A percentile compares a stretch with the other conserved stretches of the same genome.
phyloP scores from a whole-genome alignment of 2,797 vertebrate genomes.

The Poeciliopsis turneri region DNA sequence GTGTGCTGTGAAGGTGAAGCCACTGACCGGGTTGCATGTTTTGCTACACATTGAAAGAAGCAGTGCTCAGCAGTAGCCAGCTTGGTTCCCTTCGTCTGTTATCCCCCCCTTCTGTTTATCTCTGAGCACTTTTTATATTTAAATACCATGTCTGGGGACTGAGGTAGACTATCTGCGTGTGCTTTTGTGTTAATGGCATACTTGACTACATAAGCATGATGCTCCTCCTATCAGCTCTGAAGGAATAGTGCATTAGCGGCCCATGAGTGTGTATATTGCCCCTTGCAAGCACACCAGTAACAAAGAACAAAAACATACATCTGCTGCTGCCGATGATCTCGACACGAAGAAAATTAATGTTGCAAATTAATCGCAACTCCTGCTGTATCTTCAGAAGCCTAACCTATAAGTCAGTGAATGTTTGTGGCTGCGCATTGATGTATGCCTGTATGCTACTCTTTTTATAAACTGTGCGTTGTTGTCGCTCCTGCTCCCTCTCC shows the following conservation, averaged over 20 bases:
- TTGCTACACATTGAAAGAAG: conserved; percentile 29
- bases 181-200: conserved; percentile 65
- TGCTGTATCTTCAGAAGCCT: conserved; percentile 49
- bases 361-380: conserved; percentile 62
- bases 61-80: conserved; percentile 11
- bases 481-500: conserved; percentile 25
- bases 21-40: conserved; percentile 22
- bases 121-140: conserved; percentile 65
- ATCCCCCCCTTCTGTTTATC: conserved; percentile 43
- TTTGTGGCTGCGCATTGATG: conserved; percentile 24
- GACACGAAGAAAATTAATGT: conserved; percentile 47
- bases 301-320: conserved; percentile 37
- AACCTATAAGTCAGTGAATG: conserved; percentile 47
- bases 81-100: conserved; percentile 31
- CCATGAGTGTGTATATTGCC: conserved; percentile 5
- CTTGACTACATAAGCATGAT: conserved; percentile 59
- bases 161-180: conserved; percentile 62
- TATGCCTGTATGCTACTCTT: conserved; percentile 12
- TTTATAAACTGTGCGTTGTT: conserved; percentile 35
- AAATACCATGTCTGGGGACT: conserved; percentile 68
- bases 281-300: conserved; percentile 22
- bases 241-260: conserved; percentile 57
- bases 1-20: conserved; percentile 24
- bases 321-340: conserved; percentile 52
- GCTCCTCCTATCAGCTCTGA: conserved; percentile 64